Conservation (phyloP, 2,888 invertebrate genomes). For the Notocelia uddmanniana region DNA sequence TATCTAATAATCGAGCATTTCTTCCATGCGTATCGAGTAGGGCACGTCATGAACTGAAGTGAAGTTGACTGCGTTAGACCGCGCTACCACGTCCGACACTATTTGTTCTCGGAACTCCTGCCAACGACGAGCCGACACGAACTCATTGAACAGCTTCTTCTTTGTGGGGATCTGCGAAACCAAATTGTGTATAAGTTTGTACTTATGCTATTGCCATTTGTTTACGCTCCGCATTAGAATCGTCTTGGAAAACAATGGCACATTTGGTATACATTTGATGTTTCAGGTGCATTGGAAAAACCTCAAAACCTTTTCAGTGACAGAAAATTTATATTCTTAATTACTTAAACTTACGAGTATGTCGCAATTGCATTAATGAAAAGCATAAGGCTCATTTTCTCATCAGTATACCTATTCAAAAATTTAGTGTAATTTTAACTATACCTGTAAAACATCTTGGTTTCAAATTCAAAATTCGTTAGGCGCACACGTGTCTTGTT, state of each 20-base stretch:
- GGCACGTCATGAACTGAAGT: slow-evolving; percentile 88
- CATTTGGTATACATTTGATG: background rate
- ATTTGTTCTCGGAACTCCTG: slow-evolving; percentile 80
- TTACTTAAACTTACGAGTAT: no score
- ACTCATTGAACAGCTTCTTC: slow-evolving; percentile 84
- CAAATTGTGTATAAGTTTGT: background rate
- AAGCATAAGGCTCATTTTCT: no score
- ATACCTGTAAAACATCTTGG: no score
- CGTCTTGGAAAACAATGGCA: background rate
- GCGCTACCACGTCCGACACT: slow-evolving; percentile 78
- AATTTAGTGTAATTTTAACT: no score
- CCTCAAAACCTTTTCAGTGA: background rate
- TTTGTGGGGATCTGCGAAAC: slow-evolving; percentile 82
- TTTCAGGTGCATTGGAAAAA: slow-evolving; percentile 3
- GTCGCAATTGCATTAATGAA: no score
- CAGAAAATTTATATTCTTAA: no score
- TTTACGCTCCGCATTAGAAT: background rate
- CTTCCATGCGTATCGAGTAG: slow-evolving; percentile 87
- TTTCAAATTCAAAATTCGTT: no score
- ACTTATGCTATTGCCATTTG: background rate
- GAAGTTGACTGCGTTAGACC: slow-evolving; percentile 80
- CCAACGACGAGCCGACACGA: slow-evolving; percentile 85
- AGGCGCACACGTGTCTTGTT: no score
- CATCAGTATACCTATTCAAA: no score
- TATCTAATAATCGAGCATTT: slow-evolving; percentile 76